Conservation (phyloP, 2,797 vertebrate species). For the Peromyscus attwateri region DNA sequence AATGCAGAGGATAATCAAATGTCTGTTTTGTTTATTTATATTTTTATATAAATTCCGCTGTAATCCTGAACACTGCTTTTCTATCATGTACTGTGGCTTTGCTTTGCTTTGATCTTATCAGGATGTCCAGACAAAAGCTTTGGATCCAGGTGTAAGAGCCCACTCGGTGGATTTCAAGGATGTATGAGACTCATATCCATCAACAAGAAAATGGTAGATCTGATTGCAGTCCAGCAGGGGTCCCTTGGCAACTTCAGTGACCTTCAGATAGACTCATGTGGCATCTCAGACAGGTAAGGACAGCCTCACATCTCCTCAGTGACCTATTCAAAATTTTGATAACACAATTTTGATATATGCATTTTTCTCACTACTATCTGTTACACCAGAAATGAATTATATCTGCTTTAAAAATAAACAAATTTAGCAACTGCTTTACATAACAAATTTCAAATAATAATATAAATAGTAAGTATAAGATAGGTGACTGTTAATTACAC, state of each 20-base stretch:
- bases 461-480: not conserved
- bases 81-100: not conserved
- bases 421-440: not conserved
- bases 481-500: not conserved
- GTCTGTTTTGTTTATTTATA: not conserved
- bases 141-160: constrained; percentile 89
- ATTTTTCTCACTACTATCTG: not conserved
- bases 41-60: not conserved
- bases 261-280: constrained; percentile 95
- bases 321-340: not conserved
- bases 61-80: not conserved
- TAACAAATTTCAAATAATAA: not conserved
- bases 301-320: constrained; percentile 33
- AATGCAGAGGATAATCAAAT: constrained; percentile 31
- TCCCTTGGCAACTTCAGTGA: constrained; percentile 93
- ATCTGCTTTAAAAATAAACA: constrained; percentile 17
- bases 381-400: not conserved
- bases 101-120: constrained; percentile 79
- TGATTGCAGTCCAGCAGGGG: constrained; percentile 93
- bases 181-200: constrained; percentile 93
- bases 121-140: constrained; percentile 91
- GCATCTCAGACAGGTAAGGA: constrained; percentile 95
- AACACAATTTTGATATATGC: not conserved
- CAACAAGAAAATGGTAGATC: constrained; percentile 88
- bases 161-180: constrained; percentile 92